phyloP scores from a whole-genome alignment of 1,140 invertebrate genomes.

The Venustaconcha ellipsiformis region DNA sequence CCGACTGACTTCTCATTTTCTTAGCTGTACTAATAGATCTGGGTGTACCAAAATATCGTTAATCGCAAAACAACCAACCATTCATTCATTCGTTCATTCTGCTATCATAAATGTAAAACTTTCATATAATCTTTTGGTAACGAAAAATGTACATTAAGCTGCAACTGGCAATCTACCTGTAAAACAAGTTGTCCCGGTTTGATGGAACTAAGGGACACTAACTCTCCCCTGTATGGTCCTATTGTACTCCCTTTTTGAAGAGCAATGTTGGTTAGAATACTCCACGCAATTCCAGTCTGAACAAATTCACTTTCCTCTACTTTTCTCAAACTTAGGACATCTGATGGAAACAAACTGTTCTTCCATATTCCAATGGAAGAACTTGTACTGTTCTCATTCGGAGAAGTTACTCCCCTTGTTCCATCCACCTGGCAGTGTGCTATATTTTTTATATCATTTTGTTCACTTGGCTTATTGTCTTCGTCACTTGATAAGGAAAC shows the following conservation, averaged over 20 bases:
- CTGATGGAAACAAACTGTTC: constrained; percentile 16
- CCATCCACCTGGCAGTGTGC: not conserved
- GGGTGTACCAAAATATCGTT: too few relatives aligned
- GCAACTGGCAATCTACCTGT: constrained; percentile 12
- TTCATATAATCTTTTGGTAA: too few relatives aligned
- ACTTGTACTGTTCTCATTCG: constrained; percentile 6
- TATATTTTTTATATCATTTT: not conserved
- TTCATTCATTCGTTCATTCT: too few relatives aligned
- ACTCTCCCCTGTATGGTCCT: constrained; percentile 23
- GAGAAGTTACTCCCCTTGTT: constrained; percentile 15
- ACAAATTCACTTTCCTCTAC: constrained; percentile 32
- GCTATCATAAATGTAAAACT: too few relatives aligned
- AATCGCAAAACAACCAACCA: too few relatives aligned
- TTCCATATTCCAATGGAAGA: not conserved
- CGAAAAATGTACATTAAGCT: too few relatives aligned
- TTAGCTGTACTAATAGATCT: too few relatives aligned
- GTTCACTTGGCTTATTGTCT: constrained; percentile 21
- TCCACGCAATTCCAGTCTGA: constrained; percentile 30
- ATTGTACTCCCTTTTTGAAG: constrained; percentile 23
- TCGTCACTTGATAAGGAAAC: constrained; percentile 15
- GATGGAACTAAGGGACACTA: constrained; percentile 27
- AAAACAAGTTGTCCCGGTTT: constrained; percentile 33
- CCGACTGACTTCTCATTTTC: too few relatives aligned
- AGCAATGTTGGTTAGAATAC: constrained; percentile 2
- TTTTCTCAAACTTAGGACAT: constrained; percentile 26